Evolutionary conservation across 2,797 vertebrate genomes (phyloP), one percentile per base, ranked within the genome.

Genomic region (Mergus octosetaceus): DNA sequence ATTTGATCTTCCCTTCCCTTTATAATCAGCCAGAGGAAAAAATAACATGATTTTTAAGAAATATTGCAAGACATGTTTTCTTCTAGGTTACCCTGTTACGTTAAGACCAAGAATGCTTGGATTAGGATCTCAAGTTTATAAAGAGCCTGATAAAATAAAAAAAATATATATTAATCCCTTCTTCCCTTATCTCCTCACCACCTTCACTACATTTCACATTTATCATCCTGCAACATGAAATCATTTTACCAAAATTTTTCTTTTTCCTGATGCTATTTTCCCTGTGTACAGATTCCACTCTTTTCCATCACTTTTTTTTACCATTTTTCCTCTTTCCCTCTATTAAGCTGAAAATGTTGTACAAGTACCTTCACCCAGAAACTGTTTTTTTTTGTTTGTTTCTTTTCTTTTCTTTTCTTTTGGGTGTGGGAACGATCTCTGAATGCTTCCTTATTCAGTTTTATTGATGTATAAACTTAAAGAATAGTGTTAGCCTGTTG

Each of bases 271-370:
- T 64, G 20, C 41, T 47, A 4, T 80, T 90, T 90, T 81, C 30
- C 15, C 62, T 86, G 7, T 62, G 58, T 51, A 11, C 4, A n/a
- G 3, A 43, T 30, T 69, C 2, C 0, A 61, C 3, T 36, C 4
- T 73, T 54, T 66, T 69, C 41, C 18, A 30, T 64, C 45, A n/a
- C 3, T 77, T 58, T 72, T 82, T 22, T 72, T 83, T 24, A 16
- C 39, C 56, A 9, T 1, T 69, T 78, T 66, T 6, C 3, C 5
- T 41, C 32, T 85, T 77, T 36, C 39, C 13, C 13, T 62, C 54
- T 51, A 4, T 74, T 65, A 39, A 10, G 18, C 53, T 73, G 28
- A 65, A 83, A 80, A 6, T 10, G 4, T 14, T 65, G 20, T 27
- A 62, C 25, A 62, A 25, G 28, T 18, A 49, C 7, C 21, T 61